phyloP scores from a whole-genome alignment of 2,888 invertebrate species.

The Phaonia tiefii region DNA sequence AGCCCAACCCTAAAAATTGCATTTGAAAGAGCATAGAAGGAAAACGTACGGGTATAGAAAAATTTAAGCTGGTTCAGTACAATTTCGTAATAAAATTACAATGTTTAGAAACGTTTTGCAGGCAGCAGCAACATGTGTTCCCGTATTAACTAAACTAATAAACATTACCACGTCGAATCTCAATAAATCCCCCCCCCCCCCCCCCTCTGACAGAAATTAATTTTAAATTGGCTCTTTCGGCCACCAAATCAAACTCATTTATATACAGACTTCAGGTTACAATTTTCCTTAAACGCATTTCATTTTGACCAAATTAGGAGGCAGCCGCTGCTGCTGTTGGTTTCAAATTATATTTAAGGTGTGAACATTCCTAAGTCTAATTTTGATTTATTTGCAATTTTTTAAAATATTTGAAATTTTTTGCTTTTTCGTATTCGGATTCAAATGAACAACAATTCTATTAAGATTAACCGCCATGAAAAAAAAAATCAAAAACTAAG shows the following conservation, averaged over 20 bases:
- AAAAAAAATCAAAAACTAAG: too few relatives aligned
- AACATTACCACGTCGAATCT: too few relatives aligned
- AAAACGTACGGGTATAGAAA: conserved; percentile 35
- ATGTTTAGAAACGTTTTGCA: conserved; percentile 2
- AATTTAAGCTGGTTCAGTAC: conserved; percentile 10
- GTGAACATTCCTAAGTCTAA: neutral
- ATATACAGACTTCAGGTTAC: too few relatives aligned
- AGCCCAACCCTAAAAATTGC: conserved; percentile 58
- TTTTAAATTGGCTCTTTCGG: too few relatives aligned
- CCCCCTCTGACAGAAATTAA: too few relatives aligned
- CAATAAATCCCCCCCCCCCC: too few relatives aligned
- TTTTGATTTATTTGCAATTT: conserved; percentile 11
- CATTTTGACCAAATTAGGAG: too few relatives aligned
- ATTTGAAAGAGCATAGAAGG: neutral
- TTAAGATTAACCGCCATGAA: too few relatives aligned
- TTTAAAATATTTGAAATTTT: neutral
- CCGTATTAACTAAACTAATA: neutral
- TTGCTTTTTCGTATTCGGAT: neutral
- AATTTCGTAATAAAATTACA: conserved; percentile 21
- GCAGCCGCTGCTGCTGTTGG: too few relatives aligned
- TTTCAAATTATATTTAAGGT: neutral
- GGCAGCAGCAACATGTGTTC: neutral
- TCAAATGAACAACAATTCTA: conserved; percentile 1
- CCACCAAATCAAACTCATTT: too few relatives aligned
- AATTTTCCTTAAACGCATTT: too few relatives aligned